These are phyloP conservation scores for Piezodorus guildinii DNA, from an alignment of 1,140 invertebrate genomes.

Conservation along the genomic window DNA sequence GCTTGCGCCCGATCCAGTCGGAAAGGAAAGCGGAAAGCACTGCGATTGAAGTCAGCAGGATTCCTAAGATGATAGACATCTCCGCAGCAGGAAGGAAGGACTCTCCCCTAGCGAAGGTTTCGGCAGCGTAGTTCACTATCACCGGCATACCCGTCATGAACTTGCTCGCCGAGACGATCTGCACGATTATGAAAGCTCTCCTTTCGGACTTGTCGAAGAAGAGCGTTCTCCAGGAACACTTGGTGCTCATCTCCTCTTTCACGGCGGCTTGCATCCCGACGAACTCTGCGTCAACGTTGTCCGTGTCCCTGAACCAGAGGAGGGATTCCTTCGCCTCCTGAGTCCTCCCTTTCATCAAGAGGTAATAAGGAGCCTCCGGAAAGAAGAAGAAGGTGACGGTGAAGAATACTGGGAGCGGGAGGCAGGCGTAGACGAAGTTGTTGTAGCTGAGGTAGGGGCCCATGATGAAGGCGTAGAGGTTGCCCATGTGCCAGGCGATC, in stretches of 20 bases:
- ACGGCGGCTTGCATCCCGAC: slow-evolving; percentile 3
- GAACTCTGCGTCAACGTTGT: neutral
- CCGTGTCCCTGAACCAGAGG: neutral
- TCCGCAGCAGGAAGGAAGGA: slow-evolving; percentile 8
- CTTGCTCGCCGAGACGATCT: slow-evolving; percentile 26
- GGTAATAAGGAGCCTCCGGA: slow-evolving; percentile 9
- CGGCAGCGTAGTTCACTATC: slow-evolving; percentile 27
- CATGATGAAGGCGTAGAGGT: slow-evolving; percentile 60
- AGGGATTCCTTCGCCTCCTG: slow-evolving; percentile 1
- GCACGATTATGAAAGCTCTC: slow-evolving; percentile 27
- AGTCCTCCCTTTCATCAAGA: slow-evolving; percentile 5
- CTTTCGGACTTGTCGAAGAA: slow-evolving; percentile 23
- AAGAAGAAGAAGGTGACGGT: neutral
- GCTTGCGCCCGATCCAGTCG: slow-evolving; percentile 38
- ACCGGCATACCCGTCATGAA: slow-evolving; percentile 28
- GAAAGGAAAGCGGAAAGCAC: slow-evolving; percentile 35
- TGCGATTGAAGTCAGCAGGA: slow-evolving; percentile 35
- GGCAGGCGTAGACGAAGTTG: slow-evolving; percentile 50
- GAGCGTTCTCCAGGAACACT: slow-evolving; percentile 24
- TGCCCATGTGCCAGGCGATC: slow-evolving; percentile 62
- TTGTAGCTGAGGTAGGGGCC: slow-evolving; percentile 61
- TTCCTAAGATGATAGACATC: slow-evolving; percentile 28
- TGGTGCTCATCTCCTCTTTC: neutral
- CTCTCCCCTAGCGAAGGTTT: slow-evolving; percentile 25
- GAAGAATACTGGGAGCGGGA: slow-evolving; percentile 37